These are phyloP conservation scores for Otolemur crassicaudatus DNA, from an alignment of 2,797 vertebrate genomes.

Conservation along the genomic window DNA sequence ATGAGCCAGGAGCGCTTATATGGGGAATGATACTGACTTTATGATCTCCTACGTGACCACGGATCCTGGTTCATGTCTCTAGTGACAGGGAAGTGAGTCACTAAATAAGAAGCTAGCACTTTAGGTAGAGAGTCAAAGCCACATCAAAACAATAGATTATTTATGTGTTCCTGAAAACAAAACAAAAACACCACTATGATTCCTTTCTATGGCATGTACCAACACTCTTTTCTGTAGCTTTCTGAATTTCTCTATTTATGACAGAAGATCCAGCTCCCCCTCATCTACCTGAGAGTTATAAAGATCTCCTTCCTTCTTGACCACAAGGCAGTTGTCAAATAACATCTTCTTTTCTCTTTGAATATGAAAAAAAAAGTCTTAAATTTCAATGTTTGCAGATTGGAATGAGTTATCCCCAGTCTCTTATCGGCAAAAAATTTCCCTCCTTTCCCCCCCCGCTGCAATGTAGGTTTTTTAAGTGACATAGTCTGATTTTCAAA, in stretches of 20 bases:
- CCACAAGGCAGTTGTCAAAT: not conserved
- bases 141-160: not conserved
- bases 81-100: not conserved
- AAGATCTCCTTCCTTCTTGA: slow-evolving; percentile 17
- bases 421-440: not conserved
- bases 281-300: not conserved
- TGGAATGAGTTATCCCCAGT: not conserved
- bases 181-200: not conserved
- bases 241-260: slow-evolving; percentile 34
- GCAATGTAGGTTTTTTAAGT: slow-evolving; percentile 44
- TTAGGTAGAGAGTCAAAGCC: not conserved
- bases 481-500: slow-evolving; percentile 52
- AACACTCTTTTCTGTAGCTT: not conserved
- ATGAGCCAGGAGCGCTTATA: not conserved
- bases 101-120: not conserved
- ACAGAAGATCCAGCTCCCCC: not conserved
- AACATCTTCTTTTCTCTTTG: slow-evolving; percentile 45
- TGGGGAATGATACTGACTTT: not conserved
- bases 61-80: not conserved
- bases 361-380: slow-evolving; percentile 49
- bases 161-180: not conserved
- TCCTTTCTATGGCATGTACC: not conserved
- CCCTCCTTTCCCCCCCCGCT: not conserved
- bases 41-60: not conserved
- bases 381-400: slow-evolving; percentile 26